Evolutionary conservation across 2,888 invertebrate species (phyloP), one percentile per base, ranked within the genome.

Genomic region (Arenicola marina): DNA sequence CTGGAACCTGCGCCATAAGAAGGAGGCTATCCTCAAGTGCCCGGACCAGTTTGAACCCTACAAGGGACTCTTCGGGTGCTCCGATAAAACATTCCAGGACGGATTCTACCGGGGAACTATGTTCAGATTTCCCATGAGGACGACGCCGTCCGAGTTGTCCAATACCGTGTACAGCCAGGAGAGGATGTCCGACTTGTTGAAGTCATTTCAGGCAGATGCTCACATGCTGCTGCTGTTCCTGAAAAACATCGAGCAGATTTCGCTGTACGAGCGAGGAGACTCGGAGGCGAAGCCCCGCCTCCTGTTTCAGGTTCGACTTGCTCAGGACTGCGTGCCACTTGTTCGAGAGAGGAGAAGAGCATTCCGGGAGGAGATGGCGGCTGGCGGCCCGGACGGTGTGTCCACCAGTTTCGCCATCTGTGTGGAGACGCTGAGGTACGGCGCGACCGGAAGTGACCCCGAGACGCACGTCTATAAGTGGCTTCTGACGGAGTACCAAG

Each of bases 121-220:
- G 44, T 79, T 80, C 59, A 70, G 79, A 68, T 80, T 80, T 63
- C 78, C 79, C 4, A 65, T 80, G 21, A 68, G 80, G 2, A 59
- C 65, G 29, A 53, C 38, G 15, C 33, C 56, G 21, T 77, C 78
- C n/a, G 66, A 68, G 4, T 61, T 79, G 15, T 78, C 76, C 24
- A 67, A 70, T 7, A 75, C 65, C 2, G 33, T 73, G 11, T 78
- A 76, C 58, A 55, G 64, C n/a, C 51, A 63, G n/a, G 54, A 65
- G 7, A 74, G 74, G 51, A 67, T 78, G 26, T 54, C 60, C 4
- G 68, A 72, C 21, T 62, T 79, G 15, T 74, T 77, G 33, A 31
- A 46, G 15, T 64, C 73, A 11, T 76, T 80, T 58, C 62, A 70
- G 55, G 51, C 69, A 26, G 75, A 76, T 45, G 73, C 75, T 2